These are phyloP conservation scores for Hydrochoerus hydrochaeris DNA, from an alignment of 2,113 vertebrate species.

Conservation along the genomic window DNA sequence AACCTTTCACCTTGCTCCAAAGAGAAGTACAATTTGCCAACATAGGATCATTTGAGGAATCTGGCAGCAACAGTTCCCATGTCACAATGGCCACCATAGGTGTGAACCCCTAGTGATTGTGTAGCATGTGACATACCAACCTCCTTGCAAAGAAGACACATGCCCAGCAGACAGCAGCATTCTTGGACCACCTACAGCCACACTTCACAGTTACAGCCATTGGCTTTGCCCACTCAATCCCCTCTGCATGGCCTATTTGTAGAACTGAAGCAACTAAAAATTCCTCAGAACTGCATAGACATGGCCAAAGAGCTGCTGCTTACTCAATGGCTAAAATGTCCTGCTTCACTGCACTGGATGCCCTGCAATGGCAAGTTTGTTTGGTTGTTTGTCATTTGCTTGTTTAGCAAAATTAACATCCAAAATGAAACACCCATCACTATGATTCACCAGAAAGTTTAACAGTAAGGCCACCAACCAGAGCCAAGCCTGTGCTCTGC, in stretches of 20 bases:
- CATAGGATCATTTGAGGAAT: background rate
- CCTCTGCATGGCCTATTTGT: background rate
- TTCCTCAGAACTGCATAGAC: background rate
- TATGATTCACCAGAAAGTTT: background rate
- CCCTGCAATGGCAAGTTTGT: background rate
- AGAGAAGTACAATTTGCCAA: background rate
- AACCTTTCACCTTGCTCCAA: background rate
- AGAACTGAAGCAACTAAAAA: background rate
- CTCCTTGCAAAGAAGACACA: background rate
- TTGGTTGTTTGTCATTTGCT: background rate
- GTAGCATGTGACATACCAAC: fast-evolving
- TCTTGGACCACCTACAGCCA: background rate
- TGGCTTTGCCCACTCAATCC: background rate
- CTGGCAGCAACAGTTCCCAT: background rate
- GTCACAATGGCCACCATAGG: background rate
- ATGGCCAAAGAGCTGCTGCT: background rate
- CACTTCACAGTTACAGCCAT: background rate
- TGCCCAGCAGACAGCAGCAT: background rate
- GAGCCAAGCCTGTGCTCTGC: fast-evolving
- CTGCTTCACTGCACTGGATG: background rate
- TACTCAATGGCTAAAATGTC: background rate
- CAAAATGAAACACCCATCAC: background rate
- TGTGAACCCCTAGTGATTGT: too few relatives aligned
- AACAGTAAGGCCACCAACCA: background rate
- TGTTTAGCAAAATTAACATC: constrained; percentile 33